These are phyloP conservation scores for Pachyramphus minor DNA, from an alignment of 2,113 vertebrate species.

Conservation along the genomic window DNA sequence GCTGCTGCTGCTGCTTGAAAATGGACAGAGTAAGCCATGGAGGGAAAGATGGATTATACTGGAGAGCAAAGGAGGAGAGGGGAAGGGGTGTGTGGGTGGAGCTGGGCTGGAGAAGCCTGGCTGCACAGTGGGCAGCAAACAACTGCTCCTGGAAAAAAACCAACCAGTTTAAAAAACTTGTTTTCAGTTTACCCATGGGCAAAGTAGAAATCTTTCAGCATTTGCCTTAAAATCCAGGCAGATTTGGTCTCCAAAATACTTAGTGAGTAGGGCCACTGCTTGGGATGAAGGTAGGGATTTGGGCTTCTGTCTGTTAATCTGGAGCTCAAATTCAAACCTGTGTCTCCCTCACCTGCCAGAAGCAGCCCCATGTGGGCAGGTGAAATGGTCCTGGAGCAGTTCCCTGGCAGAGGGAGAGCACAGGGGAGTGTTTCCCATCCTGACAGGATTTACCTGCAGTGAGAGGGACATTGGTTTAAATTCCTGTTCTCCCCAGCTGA, in stretches of 20 bases:
- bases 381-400: too few relatives aligned
- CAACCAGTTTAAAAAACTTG: accelerated
- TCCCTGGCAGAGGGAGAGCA: neutral
- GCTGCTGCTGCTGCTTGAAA: slow-evolving; percentile 29
- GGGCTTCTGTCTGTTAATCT: neutral
- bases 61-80: neutral
- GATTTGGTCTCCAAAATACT: neutral
- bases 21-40: neutral
- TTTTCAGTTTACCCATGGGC: neutral
- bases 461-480: neutral
- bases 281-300: neutral
- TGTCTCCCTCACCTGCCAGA: neutral
- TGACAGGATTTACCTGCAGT: neutral
- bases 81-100: neutral
- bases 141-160: neutral
- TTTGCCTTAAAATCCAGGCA: neutral
- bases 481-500: neutral
- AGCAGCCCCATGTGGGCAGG: neutral
- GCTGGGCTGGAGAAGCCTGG: neutral
- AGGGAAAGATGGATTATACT: neutral
- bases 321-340: neutral
- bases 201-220: neutral
- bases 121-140: neutral
- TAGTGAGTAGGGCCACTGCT: neutral
- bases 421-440: neutral